A percentile compares a stretch with the other conserved stretches of the same genome.
These are phyloP conservation scores for Macquaria ambigua DNA, from an alignment of 2,113 vertebrate genomes.

Conservation along the genomic window DNA sequence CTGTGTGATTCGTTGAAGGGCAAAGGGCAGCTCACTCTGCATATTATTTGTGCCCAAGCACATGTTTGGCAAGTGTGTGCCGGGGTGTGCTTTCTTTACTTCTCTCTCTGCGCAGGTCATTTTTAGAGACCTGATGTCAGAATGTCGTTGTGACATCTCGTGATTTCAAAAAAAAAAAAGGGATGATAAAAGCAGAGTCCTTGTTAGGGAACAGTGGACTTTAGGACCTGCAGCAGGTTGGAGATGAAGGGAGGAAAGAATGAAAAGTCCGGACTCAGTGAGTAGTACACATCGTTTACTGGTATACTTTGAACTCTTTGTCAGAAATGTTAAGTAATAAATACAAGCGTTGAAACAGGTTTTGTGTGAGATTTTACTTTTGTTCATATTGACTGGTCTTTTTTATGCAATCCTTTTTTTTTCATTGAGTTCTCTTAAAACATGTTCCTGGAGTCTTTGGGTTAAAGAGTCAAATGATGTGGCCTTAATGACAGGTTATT, in stretches of 20 bases:
- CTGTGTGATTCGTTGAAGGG: background rate
- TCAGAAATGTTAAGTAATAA: constrained; percentile 7
- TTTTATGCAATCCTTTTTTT: background rate
- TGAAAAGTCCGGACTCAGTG: constrained; percentile 66
- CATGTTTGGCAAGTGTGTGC: background rate
- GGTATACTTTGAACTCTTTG: background rate
- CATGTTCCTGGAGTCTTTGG: background rate
- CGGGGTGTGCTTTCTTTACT: constrained; percentile 1
- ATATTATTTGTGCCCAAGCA: background rate
- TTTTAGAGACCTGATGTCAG: constrained; percentile 46
- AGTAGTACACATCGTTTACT: constrained; percentile 55
- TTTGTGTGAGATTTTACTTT: background rate
- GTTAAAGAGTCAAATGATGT: background rate
- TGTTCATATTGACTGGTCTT: background rate
- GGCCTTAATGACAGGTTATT: constrained; percentile 12
- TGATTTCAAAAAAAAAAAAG: background rate
- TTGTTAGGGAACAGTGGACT: constrained; percentile 51
- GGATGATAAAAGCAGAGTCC: constrained; percentile 36
- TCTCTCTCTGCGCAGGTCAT: constrained; percentile 16
- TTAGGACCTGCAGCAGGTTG: constrained; percentile 33
- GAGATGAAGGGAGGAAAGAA: constrained; percentile 43
- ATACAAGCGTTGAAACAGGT: background rate
- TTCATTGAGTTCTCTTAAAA: constrained; percentile 15
- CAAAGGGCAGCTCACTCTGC: background rate
- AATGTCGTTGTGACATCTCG: constrained; percentile 49